These are phyloP conservation scores for Florisuga fusca DNA, from an alignment of 2,797 vertebrate species.

Conservation along the genomic window DNA sequence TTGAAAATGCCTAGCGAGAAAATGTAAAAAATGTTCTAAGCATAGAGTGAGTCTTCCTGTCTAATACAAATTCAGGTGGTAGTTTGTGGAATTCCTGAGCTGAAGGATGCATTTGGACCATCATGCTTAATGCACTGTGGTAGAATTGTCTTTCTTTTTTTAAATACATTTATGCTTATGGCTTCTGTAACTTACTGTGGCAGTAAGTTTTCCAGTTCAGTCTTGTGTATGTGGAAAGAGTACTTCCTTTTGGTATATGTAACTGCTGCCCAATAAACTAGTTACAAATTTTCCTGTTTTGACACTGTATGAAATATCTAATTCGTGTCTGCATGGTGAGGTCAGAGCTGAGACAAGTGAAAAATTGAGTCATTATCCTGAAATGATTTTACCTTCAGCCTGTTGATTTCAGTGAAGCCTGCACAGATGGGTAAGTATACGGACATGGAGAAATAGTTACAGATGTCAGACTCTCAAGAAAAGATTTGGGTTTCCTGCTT, in stretches of 20 bases:
- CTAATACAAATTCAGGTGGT: background rate
- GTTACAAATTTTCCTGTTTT: background rate
- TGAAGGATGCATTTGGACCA: background rate
- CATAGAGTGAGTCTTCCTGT: background rate
- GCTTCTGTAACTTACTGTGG: background rate
- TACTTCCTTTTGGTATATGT: background rate
- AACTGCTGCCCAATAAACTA: background rate
- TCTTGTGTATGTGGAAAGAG: background rate
- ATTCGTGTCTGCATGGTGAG: background rate
- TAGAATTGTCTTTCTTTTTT: constrained; percentile 2
- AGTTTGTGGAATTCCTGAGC: background rate
- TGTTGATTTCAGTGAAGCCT: constrained; percentile 36
- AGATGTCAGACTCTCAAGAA: background rate
- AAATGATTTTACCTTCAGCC: background rate
- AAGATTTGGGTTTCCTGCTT: background rate
- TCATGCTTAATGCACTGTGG: background rate
- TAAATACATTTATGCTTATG: background rate
- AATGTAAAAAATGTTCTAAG: background rate
- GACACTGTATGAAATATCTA: background rate
- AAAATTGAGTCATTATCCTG: background rate
- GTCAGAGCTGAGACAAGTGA: background rate
- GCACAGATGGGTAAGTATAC: constrained; percentile 25
- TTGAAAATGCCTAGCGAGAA: background rate
- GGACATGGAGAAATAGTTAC: constrained; percentile 18
- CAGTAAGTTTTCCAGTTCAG: background rate